Base-by-base conservation (phyloP, 2,888 invertebrate species). In the Drosophila borborema region DNA sequence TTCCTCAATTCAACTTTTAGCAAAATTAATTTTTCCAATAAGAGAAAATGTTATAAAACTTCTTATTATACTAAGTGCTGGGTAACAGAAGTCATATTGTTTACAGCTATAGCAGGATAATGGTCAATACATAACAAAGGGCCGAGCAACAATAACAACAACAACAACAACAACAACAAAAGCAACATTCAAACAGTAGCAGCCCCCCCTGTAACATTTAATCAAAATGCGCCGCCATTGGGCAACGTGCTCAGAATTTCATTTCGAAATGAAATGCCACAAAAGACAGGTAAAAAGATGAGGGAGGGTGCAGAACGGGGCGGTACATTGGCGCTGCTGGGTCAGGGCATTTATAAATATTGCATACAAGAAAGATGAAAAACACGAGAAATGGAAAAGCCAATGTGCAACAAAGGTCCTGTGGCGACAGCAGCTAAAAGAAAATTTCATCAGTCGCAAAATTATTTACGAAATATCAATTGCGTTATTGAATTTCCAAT, bases 181-280 rank as follows among this genome's bases (percentile, higher is more conserved):
- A 8, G 49, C 9, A 61, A 60, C 36, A 62, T 65, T 60, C 63
- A 66, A 69, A 63, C 73, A 60, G 74, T 63, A 83, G 68, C 71
- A 58, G 31, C 43, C 38, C 49, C 61, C 16, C 60, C 48, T 20
- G 23, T 34, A 28, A 20, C 62, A 62, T 28, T 64, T 60, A 64
- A 70, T 58, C 63, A 64, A 72, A 80, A 55, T 60, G 62, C 64
- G 53, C 56, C 64, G 75, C 73, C 73, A 76, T 74, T 77, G 68
- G 68, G 64, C 72, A 85, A 81, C 86, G 86, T 90, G 86, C 79
- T 62, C 71, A 77, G 89, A 90, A 89, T 90, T 90, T 79, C 71
- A 90, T 89, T 90, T 81, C 61, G 62, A 82, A 82, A 82, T 82
- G 73, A 80, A 77, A 82, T 82, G 72, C 55, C 61, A 59, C 28